Conservation (phyloP, 1,140 invertebrate genomes). For the Calliopsis andreniformis region DNA sequence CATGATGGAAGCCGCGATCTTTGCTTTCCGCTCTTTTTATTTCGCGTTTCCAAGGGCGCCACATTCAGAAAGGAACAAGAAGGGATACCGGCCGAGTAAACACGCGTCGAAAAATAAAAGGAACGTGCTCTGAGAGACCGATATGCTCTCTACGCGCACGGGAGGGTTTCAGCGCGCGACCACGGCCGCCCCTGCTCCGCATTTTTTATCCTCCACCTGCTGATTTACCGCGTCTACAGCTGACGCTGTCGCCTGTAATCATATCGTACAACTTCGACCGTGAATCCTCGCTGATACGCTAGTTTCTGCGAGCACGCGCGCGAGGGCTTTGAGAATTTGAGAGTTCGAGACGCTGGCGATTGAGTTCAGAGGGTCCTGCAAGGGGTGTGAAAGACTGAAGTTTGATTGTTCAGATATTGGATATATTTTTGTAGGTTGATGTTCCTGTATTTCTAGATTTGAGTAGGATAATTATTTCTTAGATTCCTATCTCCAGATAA, state of each 20-base stretch:
- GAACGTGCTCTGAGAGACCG: slow-evolving; percentile 5
- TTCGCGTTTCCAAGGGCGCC: slow-evolving; percentile 26
- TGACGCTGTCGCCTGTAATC: background rate
- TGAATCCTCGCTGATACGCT: too few relatives aligned
- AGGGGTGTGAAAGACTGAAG: too few relatives aligned
- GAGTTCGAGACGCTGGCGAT: too few relatives aligned
- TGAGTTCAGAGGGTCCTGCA: too few relatives aligned
- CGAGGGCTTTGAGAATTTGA: too few relatives aligned
- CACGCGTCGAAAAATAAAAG: slow-evolving; percentile 24
- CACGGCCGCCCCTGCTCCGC: background rate
- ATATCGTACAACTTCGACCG: too few relatives aligned
- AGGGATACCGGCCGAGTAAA: slow-evolving; percentile 27
- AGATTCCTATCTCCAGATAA: too few relatives aligned
- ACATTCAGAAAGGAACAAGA: slow-evolving; percentile 21
- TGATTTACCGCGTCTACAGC: background rate
- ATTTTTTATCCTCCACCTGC: background rate
- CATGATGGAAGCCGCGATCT: slow-evolving; percentile 38
- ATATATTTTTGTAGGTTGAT: too few relatives aligned
- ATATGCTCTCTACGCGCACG: background rate
- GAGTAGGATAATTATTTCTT: too few relatives aligned
- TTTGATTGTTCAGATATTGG: too few relatives aligned
- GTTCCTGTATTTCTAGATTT: too few relatives aligned
- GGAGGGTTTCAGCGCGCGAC: slow-evolving; percentile 12
- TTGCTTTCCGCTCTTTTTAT: slow-evolving; percentile 37
- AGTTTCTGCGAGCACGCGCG: too few relatives aligned